These are phyloP conservation scores for Aleiodes leptofemur DNA, from an alignment of 2,888 invertebrate genomes.

Conservation along the genomic window DNA sequence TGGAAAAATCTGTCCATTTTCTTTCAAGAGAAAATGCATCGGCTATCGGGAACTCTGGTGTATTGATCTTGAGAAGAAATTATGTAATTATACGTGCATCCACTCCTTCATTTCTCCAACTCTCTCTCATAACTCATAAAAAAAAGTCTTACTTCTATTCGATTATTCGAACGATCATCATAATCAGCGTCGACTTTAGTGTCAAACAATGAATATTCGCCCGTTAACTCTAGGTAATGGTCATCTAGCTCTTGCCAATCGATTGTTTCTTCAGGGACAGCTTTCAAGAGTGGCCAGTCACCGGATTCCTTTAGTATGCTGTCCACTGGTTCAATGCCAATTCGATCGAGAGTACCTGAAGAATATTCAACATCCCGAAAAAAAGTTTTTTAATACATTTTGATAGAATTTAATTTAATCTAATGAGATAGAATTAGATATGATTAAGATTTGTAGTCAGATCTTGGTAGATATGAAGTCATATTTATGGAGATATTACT, in stretches of 20 bases:
- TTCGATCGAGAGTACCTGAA: slow-evolving; percentile 38
- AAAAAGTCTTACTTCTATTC: slow-evolving; percentile 13
- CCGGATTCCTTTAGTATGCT: slow-evolving; percentile 51
- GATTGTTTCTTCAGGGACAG: slow-evolving; percentile 48
- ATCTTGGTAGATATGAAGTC: too few relatives aligned
- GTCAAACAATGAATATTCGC: slow-evolving; percentile 21
- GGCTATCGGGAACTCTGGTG: slow-evolving; percentile 9
- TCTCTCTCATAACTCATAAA: background rate
- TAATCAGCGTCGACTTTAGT: slow-evolving; percentile 10
- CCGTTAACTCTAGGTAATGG: slow-evolving; percentile 48
- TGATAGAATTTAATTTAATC: too few relatives aligned
- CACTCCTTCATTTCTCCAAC: too few relatives aligned
- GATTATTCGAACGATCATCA: slow-evolving; percentile 26
- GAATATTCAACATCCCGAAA: background rate
- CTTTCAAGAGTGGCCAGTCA: slow-evolving; percentile 59
- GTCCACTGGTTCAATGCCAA: slow-evolving; percentile 52
- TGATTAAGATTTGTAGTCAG: too few relatives aligned
- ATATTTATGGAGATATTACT: too few relatives aligned
- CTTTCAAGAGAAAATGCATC: background rate
- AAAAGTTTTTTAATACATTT: too few relatives aligned
- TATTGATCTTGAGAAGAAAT: slow-evolving; percentile 2
- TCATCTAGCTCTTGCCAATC: slow-evolving; percentile 57
- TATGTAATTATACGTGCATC: too few relatives aligned
- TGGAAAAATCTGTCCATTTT: slow-evolving; percentile 11
- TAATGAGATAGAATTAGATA: too few relatives aligned